These are phyloP conservation scores for Steromphala cineraria DNA, from an alignment of 2,888 invertebrate species.

Conservation along the genomic window DNA sequence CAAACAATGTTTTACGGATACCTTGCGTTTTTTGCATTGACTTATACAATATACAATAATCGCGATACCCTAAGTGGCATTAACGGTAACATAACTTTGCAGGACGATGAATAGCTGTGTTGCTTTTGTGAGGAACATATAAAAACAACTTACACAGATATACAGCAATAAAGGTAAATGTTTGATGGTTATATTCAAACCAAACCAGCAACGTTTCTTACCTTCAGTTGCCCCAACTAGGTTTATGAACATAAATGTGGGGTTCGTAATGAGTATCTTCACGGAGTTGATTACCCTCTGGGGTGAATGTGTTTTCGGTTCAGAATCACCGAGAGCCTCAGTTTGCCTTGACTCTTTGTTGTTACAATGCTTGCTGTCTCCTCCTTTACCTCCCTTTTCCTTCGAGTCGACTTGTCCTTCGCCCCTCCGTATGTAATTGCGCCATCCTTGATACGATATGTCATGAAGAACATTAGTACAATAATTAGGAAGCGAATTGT, in stretches of 20 bases:
- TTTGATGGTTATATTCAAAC: too few species aligned
- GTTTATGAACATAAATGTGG: constrained; percentile 72
- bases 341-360: constrained; percentile 38
- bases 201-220: constrained; percentile 69
- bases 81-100: too few species aligned
- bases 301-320: constrained; percentile 32
- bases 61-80: too few species aligned
- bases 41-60: too few species aligned
- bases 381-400: constrained; percentile 56
- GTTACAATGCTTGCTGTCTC: constrained; percentile 49
- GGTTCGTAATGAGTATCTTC: constrained; percentile 67
- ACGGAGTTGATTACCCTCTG: constrained; percentile 60
- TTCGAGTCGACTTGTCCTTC: constrained; percentile 70
- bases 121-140: too few species aligned
- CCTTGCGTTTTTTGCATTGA: too few species aligned
- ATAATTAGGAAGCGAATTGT: too few species aligned
- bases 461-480: too few species aligned
- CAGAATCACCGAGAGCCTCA: neutral
- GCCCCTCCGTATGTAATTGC: neutral
- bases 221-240: constrained; percentile 78
- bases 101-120: too few species aligned
- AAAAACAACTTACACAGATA: too few species aligned
- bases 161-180: too few species aligned
- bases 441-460: neutral
- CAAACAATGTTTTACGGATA: too few species aligned